These are phyloP conservation scores for Halcyon senegalensis DNA, from an alignment of 2,113 vertebrate genomes.

Conservation along the genomic window DNA sequence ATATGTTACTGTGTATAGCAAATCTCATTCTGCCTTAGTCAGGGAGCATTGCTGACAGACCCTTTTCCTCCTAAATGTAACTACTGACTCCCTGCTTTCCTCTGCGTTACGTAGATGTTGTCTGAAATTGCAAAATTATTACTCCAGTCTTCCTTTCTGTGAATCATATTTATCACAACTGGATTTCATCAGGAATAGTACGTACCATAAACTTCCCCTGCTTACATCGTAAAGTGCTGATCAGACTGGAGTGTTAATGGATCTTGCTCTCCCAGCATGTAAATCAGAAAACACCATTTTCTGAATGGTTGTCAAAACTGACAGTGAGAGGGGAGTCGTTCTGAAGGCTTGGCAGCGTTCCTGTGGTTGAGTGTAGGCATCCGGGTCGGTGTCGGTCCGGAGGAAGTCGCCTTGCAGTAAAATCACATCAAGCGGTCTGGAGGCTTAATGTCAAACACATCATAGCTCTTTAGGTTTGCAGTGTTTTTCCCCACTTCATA, in stretches of 20 bases:
- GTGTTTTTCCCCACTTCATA: background rate
- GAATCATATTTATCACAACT: background rate
- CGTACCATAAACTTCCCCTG: background rate
- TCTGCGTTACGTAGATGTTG: background rate
- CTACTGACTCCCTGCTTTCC: background rate
- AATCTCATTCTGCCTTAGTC: background rate
- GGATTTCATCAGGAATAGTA: background rate
- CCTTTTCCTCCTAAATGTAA: background rate
- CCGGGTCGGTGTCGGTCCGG: background rate
- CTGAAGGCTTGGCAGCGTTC: background rate
- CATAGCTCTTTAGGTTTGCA: background rate
- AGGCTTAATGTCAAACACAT: background rate
- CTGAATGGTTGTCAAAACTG: background rate
- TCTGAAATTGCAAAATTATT: background rate
- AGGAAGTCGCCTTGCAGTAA: background rate
- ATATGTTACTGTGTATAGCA: background rate
- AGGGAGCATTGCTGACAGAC: background rate
- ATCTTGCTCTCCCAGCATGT: background rate
- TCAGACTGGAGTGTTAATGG: background rate
- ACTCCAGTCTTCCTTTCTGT: background rate
- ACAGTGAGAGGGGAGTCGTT: background rate
- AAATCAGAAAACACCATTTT: background rate
- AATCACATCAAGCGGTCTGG: background rate
- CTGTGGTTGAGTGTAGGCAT: background rate
- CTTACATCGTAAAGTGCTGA: background rate